These are phyloP conservation scores for Luidia sarsii DNA, from an alignment of 53 echinoderm and acorn worm genomes.

Conservation along the genomic window DNA sequence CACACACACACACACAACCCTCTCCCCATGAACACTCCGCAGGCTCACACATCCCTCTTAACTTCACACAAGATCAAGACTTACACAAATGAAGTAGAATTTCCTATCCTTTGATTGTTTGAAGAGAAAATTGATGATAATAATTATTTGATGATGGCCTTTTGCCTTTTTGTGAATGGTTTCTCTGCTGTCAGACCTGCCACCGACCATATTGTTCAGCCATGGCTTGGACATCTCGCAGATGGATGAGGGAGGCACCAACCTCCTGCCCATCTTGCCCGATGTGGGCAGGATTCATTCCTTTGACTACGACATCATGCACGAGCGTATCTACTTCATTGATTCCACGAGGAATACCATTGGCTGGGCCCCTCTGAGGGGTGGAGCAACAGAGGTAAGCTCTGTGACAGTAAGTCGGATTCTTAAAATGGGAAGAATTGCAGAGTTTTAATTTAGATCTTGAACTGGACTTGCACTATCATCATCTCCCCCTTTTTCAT, in stretches of 20 bases:
- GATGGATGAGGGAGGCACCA: conserved; percentile 50
- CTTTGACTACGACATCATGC: conserved; percentile 74
- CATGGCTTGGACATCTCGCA: conserved; percentile 64
- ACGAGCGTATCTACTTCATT: conserved; percentile 75
- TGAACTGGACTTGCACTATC: too few species aligned
- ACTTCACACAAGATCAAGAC: neutral
- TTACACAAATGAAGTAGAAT: neutral
- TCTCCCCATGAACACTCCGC: too few species aligned
- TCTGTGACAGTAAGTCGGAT: too few species aligned
- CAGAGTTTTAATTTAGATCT: too few species aligned
- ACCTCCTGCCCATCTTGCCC: conserved; percentile 41
- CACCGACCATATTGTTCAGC: conserved; percentile 65
- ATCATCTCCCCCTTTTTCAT: too few species aligned
- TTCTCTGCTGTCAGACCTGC: conserved; percentile 31
- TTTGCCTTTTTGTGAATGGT: neutral
- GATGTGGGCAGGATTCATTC: conserved; percentile 67
- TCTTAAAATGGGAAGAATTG: too few species aligned
- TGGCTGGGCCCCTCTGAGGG: conserved; percentile 61
- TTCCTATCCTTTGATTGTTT: neutral
- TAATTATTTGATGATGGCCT: neutral
- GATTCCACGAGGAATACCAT: conserved; percentile 63
- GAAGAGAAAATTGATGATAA: neutral
- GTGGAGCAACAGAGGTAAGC: conserved; percentile 64
- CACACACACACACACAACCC: too few species aligned
- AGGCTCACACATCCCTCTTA: neutral